Evolutionary conservation across 1,140 invertebrate species (phyloP).

Genomic region (Tetragonula clypearis): DNA sequence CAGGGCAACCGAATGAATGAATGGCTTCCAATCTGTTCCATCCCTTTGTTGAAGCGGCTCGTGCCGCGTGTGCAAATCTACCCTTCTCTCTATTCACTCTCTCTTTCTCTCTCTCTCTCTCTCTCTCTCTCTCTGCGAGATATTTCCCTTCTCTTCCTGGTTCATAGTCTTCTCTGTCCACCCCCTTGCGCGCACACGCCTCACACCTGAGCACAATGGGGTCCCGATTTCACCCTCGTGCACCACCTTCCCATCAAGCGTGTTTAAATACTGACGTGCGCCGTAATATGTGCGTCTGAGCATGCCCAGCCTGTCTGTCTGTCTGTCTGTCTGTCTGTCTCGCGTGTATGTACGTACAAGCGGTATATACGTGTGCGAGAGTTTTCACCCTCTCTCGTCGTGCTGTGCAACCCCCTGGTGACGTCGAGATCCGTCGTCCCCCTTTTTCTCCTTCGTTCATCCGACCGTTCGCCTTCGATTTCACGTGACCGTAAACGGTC

Average conservation of each 20-base stretch:
- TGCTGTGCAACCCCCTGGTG: conserved; percentile 12
- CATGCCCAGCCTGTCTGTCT: conserved; percentile 26
- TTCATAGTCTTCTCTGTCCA: neutral
- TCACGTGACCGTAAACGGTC: conserved; percentile 48
- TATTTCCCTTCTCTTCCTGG: neutral
- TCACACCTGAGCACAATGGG: conserved; percentile 66
- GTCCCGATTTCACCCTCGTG: conserved; percentile 51
- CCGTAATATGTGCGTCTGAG: conserved; percentile 51
- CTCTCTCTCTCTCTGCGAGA: neutral
- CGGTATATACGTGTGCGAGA: neutral
- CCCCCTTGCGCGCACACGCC: conserved; percentile 51
- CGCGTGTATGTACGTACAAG: no score
- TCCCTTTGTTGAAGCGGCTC: conserved; percentile 81
- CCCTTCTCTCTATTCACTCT: conserved; percentile 45
- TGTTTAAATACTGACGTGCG: conserved; percentile 60
- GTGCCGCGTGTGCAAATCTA: conserved; percentile 77
- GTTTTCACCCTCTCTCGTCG: conserved; percentile 53
- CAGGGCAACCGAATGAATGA: conserved; percentile 58
- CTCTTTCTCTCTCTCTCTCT: neutral
- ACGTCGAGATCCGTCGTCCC: conserved; percentile 35
- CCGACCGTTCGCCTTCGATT: conserved; percentile 48
- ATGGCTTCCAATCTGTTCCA: conserved; percentile 71
- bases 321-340: conserved; percentile 3
- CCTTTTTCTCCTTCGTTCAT: conserved; percentile 31
- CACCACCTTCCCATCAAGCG: conserved; percentile 52